Conservation (phyloP, 2,797 vertebrate species). For the Sebastes vulpes region DNA sequence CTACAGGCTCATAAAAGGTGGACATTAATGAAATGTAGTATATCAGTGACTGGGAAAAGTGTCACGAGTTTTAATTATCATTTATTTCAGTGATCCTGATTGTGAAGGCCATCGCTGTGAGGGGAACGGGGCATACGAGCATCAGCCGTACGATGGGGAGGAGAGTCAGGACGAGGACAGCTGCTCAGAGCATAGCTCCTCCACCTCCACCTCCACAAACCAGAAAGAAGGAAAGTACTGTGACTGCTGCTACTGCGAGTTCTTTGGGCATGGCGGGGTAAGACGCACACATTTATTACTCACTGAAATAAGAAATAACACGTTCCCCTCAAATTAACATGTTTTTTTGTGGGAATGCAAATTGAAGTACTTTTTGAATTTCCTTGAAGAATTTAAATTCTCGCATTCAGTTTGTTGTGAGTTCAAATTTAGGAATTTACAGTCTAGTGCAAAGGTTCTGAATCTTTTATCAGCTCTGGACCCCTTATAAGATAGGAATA, state of each 20-base stretch:
- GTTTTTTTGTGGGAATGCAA: background rate
- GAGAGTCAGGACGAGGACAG: slow-evolving; percentile 98
- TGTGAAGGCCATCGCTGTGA: slow-evolving; percentile 98
- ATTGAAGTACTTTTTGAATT: background rate
- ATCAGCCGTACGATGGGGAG: slow-evolving; percentile 94
- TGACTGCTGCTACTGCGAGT: slow-evolving; percentile 99
- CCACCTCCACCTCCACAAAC: slow-evolving; percentile 98
- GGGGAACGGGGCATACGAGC: slow-evolving; percentile 91
- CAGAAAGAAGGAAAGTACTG: slow-evolving; percentile 99
- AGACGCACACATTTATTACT: slow-evolving; percentile 55
- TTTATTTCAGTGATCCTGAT: slow-evolving; percentile 91
- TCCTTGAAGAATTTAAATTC: background rate
- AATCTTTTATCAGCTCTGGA: no score
- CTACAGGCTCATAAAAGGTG: background rate
- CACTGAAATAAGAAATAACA: background rate
- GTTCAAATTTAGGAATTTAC: background rate
- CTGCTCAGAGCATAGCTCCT: slow-evolving; percentile 98
- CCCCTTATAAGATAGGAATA: no score
- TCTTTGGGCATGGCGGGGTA: slow-evolving; percentile 99
- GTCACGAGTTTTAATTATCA: background rate
- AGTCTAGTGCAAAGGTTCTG: no score
- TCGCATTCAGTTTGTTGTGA: background rate
- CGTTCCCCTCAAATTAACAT: background rate
- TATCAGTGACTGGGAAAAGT: background rate
- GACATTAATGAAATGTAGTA: background rate